These are phyloP conservation scores for Echinometra lucunter DNA, from an alignment of 53 echinoderm and acorn worm species.

Conservation along the genomic window DNA sequence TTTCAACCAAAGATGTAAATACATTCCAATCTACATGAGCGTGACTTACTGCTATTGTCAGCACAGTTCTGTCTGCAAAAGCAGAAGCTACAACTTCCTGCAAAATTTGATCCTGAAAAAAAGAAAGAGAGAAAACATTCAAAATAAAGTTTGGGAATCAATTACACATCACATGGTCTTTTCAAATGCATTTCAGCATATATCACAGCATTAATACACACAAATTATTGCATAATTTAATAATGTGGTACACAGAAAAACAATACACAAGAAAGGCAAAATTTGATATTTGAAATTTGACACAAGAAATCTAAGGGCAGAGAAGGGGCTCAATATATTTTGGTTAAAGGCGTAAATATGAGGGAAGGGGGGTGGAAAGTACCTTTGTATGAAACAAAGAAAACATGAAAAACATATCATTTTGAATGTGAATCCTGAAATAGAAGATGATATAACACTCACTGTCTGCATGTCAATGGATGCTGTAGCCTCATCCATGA, in stretches of 20 bases:
- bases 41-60: constrained; percentile 81
- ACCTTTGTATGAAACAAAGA: not conserved
- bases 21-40: not conserved
- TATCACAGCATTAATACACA: not conserved
- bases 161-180: not conserved
- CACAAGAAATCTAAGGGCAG: not conserved
- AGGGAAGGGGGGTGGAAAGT: no score
- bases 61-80: constrained; percentile 76
- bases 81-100: constrained; percentile 79
- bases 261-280: not conserved
- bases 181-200: not conserved
- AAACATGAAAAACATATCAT: not conserved
- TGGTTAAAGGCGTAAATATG: no score
- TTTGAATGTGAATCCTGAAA: not conserved
- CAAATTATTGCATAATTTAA: not conserved
- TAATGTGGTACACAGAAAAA: not conserved
- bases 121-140: not conserved
- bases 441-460: not conserved
- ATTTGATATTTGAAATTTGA: not conserved
- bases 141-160: not conserved
- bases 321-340: no score
- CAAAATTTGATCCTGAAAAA: constrained; percentile 74
- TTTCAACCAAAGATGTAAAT: not conserved
- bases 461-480: constrained; percentile 84
- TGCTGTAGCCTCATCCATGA: constrained; percentile 86